Conservation (phyloP, 2,797 vertebrate species). For the Salarias fasciatus region DNA sequence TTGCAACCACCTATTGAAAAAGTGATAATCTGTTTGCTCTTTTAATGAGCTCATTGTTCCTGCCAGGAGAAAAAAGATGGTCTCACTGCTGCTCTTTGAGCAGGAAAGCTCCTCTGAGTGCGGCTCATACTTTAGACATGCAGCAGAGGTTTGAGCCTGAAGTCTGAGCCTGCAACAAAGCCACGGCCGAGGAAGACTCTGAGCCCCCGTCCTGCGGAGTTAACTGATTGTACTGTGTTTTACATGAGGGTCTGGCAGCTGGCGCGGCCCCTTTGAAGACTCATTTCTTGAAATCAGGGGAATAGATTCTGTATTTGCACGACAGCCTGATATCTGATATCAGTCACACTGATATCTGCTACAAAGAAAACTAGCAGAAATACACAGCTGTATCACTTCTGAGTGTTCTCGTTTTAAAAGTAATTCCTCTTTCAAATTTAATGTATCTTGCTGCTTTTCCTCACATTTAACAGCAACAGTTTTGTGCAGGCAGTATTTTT, state of each 20-base stretch:
- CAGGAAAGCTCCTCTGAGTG: slow-evolving; percentile 75
- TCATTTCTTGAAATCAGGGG: too few relatives aligned
- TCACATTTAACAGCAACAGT: too few relatives aligned
- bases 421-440: too few relatives aligned
- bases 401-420: too few relatives aligned
- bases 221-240: too few relatives aligned
- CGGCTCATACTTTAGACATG: slow-evolving; percentile 63
- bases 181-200: slow-evolving; percentile 40
- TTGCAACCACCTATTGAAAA: slow-evolving; percentile 57
- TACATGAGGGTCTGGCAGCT: slow-evolving; percentile 35
- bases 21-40: slow-evolving; percentile 83
- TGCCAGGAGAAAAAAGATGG: slow-evolving; percentile 63
- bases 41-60: slow-evolving; percentile 83
- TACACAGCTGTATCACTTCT: too few relatives aligned
- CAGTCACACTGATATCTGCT: too few relatives aligned
- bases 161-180: slow-evolving; percentile 65
- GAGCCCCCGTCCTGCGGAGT: slow-evolving; percentile 30
- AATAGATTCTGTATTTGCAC: too few relatives aligned
- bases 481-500: too few relatives aligned
- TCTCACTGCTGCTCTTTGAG: slow-evolving; percentile 75
- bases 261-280: slow-evolving; percentile 24
- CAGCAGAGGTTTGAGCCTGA: slow-evolving; percentile 50
- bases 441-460: too few relatives aligned
- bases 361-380: too few relatives aligned
- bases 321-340: too few relatives aligned